Evolutionary conservation across 2,888 invertebrate species (phyloP).

Genomic region (Heliconius erato): DNA sequence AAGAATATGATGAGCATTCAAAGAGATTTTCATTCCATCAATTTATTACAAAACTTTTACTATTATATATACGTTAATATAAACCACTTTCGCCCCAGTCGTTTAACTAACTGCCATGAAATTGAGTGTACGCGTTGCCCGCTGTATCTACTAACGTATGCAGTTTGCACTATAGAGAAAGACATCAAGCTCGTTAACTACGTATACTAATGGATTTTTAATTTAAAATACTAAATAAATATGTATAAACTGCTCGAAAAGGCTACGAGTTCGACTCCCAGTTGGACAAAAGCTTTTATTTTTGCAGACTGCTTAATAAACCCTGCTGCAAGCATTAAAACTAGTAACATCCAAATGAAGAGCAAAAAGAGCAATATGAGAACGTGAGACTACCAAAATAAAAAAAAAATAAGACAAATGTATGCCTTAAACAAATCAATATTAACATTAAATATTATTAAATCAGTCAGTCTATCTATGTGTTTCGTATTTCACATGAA

Average conservation of each 20-base stretch:
- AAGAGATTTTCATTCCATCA: background rate
- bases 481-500: background rate
- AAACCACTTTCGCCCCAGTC: conserved; percentile 19
- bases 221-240: background rate
- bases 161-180: conserved; percentile 8
- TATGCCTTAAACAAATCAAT: no score
- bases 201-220: background rate
- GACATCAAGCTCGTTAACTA: conserved; percentile 7
- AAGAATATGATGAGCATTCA: background rate
- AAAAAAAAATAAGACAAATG: no score
- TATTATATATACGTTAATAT: conserved; percentile 6
- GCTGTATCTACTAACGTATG: background rate
- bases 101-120: conserved; percentile 28
- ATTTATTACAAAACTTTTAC: conserved; percentile 2
- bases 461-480: background rate
- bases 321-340: no score
- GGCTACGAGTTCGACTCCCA: background rate
- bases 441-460: background rate
- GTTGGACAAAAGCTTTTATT: background rate
- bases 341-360: no score
- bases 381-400: no score
- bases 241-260: no score
- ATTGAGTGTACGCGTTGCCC: background rate
- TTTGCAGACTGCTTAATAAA: no score
- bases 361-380: no score